Percentiles rank a stretch among this genome's conserved stretches.
phyloP scores from a whole-genome alignment of 2,797 vertebrate species.

The Pseudochirops corinnae region DNA sequence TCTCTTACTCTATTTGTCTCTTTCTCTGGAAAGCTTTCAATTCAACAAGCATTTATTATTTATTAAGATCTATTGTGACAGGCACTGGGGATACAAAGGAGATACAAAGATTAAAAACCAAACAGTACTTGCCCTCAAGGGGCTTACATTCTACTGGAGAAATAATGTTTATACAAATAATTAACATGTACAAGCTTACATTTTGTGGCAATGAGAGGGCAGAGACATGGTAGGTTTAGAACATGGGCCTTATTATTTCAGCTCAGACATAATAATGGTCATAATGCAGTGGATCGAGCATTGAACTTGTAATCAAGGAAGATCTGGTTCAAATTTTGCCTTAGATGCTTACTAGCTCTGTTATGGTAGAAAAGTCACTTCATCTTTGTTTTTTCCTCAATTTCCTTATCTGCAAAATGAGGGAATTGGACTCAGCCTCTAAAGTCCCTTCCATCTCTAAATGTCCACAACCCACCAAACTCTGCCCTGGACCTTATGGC shows the following conservation, averaged over 20 bases:
- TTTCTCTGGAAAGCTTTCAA: not conserved
- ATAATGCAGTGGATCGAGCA: not conserved
- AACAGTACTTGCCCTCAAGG: not conserved
- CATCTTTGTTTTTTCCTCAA: not conserved
- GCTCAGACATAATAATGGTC: not conserved
- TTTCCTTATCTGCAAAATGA: not conserved
- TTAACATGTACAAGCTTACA: not conserved
- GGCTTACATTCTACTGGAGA: not conserved
- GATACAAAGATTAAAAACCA: not conserved
- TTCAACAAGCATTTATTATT: not conserved
- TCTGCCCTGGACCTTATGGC: not conserved
- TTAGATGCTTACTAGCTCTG: not conserved
- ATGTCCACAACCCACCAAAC: not conserved
- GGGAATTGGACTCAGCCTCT: not conserved
- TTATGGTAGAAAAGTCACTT: not conserved
- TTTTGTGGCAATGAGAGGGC: not conserved
- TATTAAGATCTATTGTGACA: not conserved
- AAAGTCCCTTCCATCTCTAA: not conserved
- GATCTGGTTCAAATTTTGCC: not conserved
- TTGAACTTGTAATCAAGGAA: not conserved
- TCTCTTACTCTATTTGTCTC: not conserved
- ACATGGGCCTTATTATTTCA: not conserved
- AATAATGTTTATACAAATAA: not conserved
- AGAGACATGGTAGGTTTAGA: not conserved
- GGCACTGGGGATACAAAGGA: not conserved